phyloP scores from a whole-genome alignment of 2,113 vertebrate species.

The Ceyx melanurus region DNA sequence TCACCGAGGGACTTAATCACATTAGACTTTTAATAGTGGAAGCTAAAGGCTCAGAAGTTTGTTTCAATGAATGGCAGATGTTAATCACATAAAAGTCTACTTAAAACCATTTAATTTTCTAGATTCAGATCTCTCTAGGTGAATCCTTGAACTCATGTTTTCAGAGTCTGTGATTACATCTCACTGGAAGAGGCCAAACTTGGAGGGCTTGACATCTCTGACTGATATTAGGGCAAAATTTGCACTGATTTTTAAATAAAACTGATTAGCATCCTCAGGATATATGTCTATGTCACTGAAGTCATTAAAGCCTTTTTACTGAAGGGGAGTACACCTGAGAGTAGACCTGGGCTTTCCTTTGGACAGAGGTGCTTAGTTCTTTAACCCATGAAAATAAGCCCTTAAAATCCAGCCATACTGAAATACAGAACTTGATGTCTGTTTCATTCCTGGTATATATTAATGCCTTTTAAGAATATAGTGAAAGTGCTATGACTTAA shows the following conservation, averaged over 20 bases:
- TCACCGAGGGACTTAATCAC: neutral
- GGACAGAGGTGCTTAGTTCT: neutral
- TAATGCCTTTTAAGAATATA: slow-evolving; percentile 10
- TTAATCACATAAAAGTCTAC: neutral
- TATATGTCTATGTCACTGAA: neutral
- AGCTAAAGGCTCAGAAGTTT: neutral
- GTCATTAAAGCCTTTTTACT: neutral
- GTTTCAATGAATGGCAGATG: neutral
- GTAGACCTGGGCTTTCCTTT: neutral
- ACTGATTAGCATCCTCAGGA: neutral
- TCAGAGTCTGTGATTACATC: neutral
- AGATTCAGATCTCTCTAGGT: neutral
- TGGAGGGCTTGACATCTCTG: neutral
- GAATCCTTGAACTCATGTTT: neutral
- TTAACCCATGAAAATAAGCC: neutral
- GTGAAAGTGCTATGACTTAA: neutral
- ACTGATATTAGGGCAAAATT: neutral
- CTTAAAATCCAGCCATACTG: neutral
- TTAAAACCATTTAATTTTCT: neutral
- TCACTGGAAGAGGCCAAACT: neutral
- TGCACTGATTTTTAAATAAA: neutral
- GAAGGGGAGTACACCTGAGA: neutral
- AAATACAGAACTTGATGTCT: neutral
- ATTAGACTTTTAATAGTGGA: neutral
- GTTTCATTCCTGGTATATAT: neutral